phyloP scores from a whole-genome alignment of 2,797 vertebrate species.

The Pitangus sulphuratus region DNA sequence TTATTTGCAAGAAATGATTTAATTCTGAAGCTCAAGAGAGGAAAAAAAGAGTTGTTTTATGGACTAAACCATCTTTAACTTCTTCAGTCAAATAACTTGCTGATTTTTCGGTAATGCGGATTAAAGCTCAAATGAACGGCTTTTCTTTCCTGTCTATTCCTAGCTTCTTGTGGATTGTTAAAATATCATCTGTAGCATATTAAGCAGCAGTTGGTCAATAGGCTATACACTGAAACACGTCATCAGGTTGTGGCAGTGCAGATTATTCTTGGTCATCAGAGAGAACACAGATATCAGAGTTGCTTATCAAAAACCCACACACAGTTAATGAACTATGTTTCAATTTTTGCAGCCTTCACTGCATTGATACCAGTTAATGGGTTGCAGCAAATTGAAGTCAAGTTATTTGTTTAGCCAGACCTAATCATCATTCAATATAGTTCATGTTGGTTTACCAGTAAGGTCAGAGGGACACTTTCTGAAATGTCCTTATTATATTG shows the following conservation, averaged over 20 bases:
- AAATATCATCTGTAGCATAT: neutral
- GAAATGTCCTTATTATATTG: neutral
- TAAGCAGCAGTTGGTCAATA: constrained; percentile 43
- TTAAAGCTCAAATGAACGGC: neutral
- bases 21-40: neutral
- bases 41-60: neutral
- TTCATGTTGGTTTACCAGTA: neutral
- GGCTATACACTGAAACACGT: neutral
- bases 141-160: neutral
- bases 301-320: neutral
- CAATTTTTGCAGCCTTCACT: neutral
- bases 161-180: neutral
- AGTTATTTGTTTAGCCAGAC: constrained; percentile 1
- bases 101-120: accelerated
- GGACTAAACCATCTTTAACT: neutral
- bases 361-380: neutral
- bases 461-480: neutral
- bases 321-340: constrained; percentile 9
- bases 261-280: constrained; percentile 11
- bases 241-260: neutral
- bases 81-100: neutral
- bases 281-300: neutral
- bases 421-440: neutral
- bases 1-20: neutral
- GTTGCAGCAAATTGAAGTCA: neutral